Evolutionary conservation across 1,140 invertebrate species (phyloP).

Genomic region (Danaus melanippus): DNA sequence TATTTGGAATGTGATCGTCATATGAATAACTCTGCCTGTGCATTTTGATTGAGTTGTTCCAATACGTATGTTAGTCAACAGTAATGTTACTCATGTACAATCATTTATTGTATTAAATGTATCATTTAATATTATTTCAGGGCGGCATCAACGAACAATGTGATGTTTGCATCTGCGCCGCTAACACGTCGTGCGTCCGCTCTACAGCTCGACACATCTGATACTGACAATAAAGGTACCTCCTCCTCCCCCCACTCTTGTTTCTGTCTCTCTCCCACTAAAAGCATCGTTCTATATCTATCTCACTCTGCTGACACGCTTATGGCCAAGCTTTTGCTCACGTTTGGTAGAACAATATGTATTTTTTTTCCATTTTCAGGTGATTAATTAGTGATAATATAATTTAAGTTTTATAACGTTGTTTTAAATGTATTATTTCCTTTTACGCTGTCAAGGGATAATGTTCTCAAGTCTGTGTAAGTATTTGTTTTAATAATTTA

Average conservation of each 20-base stretch:
- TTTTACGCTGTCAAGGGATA: conserved; percentile 46
- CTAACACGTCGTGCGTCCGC: conserved; percentile 87
- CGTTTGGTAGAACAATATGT: background rate
- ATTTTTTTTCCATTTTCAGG: background rate
- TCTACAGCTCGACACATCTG: conserved; percentile 78
- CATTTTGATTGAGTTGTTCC: too few relatives aligned
- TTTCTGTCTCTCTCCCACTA: background rate
- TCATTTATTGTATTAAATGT: too few relatives aligned
- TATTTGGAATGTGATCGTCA: too few relatives aligned
- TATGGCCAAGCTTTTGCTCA: background rate
- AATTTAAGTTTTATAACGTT: background rate
- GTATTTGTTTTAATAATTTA: conserved; percentile 20
- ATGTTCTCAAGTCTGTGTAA: conserved; percentile 63
- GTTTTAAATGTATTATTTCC: conserved; percentile 10
- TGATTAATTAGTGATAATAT: conserved; percentile 1
- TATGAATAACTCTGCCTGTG: too few relatives aligned
- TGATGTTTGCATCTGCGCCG: conserved; percentile 81
- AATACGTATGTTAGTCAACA: too few relatives aligned
- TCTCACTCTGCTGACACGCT: background rate
- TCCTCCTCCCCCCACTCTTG: background rate
- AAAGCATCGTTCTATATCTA: conserved; percentile 4
- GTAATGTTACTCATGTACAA: too few relatives aligned
- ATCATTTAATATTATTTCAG: conserved; percentile 56
- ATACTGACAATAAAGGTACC: conserved; percentile 83
- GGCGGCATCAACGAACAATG: conserved; percentile 90